Conservation (phyloP, 2,888 invertebrate genomes). For the Hydrotaea diabolus region DNA sequence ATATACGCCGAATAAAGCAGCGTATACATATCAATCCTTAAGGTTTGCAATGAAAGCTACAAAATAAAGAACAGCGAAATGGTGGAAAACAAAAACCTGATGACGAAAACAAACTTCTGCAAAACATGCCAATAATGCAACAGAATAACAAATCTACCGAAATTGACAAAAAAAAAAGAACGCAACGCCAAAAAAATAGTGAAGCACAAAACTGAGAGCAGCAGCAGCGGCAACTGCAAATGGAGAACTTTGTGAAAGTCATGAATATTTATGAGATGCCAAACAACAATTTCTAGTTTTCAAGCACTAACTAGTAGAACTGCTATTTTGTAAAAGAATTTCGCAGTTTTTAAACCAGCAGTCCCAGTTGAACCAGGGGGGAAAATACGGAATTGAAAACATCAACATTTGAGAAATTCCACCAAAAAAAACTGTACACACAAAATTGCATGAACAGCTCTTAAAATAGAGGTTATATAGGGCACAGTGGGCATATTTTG, state of each 20-base stretch:
- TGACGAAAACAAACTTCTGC: background rate
- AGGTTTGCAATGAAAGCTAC: background rate
- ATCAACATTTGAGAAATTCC: background rate
- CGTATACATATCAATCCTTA: background rate
- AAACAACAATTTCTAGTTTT: constrained; percentile 38
- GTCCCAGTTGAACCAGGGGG: too few species aligned
- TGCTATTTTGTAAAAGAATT: background rate
- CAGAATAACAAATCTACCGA: constrained; percentile 21
- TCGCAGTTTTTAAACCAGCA: background rate
- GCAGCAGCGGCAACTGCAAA: background rate
- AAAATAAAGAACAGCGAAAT: background rate
- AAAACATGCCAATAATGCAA: constrained; percentile 27
- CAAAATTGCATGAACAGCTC: background rate
- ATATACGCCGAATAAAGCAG: background rate
- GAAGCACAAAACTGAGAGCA: background rate
- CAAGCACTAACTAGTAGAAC: background rate
- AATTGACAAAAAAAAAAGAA: constrained; percentile 3
- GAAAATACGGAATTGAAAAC: background rate
- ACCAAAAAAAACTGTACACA: background rate
- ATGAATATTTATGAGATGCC: constrained; percentile 58
- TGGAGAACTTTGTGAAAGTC: constrained; percentile 45
- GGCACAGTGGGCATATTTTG: background rate
- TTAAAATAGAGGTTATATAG: background rate
- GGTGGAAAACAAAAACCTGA: background rate
- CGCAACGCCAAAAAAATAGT: background rate